phyloP scores from a whole-genome alignment of 2,888 invertebrate genomes.

The Marasmarcha lunaedactyla region DNA sequence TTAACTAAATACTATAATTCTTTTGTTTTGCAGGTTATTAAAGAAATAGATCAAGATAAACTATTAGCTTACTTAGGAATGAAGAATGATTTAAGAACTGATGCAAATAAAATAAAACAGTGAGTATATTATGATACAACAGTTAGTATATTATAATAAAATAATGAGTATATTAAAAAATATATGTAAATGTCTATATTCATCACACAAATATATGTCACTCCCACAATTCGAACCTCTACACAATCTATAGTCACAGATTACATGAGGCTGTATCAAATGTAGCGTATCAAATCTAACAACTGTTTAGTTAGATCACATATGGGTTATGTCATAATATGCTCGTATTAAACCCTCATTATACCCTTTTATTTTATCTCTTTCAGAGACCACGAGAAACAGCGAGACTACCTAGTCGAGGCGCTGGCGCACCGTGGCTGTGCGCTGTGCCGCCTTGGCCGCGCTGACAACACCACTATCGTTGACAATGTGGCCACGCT shows the following conservation, averaged over 20 bases:
- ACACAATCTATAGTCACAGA: no score
- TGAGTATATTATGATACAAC: conserved; percentile 59
- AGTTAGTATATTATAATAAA: conserved; percentile 5
- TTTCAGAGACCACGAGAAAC: conserved; percentile 84
- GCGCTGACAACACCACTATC: conserved; percentile 50
- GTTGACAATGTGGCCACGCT: conserved; percentile 29
- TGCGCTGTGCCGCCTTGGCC: conserved; percentile 71
- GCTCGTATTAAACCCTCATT: no score
- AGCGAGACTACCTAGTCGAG: conserved; percentile 83
- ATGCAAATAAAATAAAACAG: conserved; percentile 87
- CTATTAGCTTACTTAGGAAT: conserved; percentile 86
- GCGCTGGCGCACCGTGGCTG: conserved; percentile 82
- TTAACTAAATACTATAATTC: no score
- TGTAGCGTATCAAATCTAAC: no score
- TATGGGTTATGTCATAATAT: no score
- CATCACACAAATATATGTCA: background rate
- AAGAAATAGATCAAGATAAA: conserved; percentile 80
- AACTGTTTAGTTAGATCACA: no score
- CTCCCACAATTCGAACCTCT: no score
- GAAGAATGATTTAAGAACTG: conserved; percentile 85
- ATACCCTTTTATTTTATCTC: no score
- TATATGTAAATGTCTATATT: no score
- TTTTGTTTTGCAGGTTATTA: conserved; percentile 33
- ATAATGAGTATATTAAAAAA: no score
- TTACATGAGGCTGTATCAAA: no score